Conservation (phyloP, 2,797 vertebrate species). For the Myotis pilosus region DNA sequence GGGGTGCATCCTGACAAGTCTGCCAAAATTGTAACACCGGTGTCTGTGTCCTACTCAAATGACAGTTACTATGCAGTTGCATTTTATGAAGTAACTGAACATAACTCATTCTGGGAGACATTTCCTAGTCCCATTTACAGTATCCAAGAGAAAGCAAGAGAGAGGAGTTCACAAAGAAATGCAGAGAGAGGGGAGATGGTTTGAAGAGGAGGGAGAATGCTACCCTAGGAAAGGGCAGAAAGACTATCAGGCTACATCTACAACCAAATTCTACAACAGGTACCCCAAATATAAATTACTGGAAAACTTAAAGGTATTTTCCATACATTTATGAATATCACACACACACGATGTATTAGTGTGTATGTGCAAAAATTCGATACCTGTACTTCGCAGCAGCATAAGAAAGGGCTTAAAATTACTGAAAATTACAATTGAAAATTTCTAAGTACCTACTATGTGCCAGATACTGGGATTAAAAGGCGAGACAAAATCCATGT, state of each 20-base stretch:
- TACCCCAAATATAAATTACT: background rate
- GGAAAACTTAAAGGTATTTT: background rate
- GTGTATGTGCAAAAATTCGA: background rate
- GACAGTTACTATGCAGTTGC: background rate
- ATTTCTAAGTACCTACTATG: background rate
- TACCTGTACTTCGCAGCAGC: background rate
- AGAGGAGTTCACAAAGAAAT: background rate
- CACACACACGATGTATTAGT: background rate
- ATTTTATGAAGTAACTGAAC: background rate
- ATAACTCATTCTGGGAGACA: background rate
- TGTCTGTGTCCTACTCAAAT: background rate
- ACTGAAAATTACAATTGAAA: background rate
- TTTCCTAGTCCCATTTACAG: background rate
- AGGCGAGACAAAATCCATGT: background rate
- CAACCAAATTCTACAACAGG: background rate
- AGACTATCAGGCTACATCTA: background rate
- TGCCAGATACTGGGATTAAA: background rate
- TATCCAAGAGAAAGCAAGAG: background rate
- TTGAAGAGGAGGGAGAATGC: background rate
- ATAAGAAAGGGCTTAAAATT: background rate
- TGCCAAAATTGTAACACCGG: background rate
- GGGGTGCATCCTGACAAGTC: conserved; percentile 33
- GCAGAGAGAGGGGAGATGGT: background rate
- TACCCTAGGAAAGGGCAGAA: background rate
- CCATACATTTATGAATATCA: background rate